Conservation (phyloP, 2,113 vertebrate genomes). For the Pomatorhinus ruficollis region DNA sequence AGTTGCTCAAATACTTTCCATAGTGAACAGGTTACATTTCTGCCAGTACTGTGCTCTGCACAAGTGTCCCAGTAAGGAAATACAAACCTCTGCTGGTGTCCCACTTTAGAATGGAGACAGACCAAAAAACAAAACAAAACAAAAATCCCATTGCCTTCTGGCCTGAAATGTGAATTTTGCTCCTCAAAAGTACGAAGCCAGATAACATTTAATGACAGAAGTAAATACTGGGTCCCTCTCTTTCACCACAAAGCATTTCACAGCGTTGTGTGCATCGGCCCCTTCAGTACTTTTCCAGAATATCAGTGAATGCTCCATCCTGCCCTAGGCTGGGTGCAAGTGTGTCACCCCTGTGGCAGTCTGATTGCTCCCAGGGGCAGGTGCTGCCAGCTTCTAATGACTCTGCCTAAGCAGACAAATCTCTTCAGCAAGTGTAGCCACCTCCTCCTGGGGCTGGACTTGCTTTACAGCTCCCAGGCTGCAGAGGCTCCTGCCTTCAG, state of each 20-base stretch:
- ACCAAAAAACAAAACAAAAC: background rate
- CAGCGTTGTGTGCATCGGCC: fast-evolving
- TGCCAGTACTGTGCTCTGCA: background rate
- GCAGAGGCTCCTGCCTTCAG: background rate
- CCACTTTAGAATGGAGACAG: background rate
- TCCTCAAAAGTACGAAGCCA: background rate
- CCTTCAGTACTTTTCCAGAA: background rate
- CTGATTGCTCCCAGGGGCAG: background rate
- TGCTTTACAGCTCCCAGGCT: background rate
- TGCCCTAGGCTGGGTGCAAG: background rate
- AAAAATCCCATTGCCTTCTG: background rate
- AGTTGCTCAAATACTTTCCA: slow-evolving; percentile 55
- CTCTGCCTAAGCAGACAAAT: background rate
- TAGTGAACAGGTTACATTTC: slow-evolving; percentile 53
- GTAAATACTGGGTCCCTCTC: background rate
- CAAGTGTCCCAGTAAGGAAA: slow-evolving; percentile 53
- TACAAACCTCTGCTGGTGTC: background rate
- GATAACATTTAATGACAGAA: background rate
- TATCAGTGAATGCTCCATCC: background rate
- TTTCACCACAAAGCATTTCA: background rate
- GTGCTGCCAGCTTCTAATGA: background rate
- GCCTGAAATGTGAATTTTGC: background rate
- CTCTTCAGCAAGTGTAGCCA: background rate
- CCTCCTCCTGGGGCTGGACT: background rate
- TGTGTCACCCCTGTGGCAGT: background rate